These are phyloP conservation scores for Zaprionus bogoriensis DNA, from an alignment of 2,888 invertebrate genomes.

Conservation along the genomic window DNA sequence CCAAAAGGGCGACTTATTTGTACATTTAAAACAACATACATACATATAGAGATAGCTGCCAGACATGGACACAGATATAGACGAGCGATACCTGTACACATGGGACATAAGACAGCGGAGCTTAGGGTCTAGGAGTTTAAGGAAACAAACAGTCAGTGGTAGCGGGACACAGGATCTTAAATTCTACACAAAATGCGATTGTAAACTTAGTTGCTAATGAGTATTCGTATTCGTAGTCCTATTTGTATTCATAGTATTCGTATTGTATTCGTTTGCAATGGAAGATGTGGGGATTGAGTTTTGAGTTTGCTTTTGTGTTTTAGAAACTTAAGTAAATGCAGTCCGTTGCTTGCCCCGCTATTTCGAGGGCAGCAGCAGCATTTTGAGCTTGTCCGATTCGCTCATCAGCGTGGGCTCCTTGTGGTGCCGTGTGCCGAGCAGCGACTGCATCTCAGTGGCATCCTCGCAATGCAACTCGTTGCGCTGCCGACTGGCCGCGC, in stretches of 20 bases:
- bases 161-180: constrained; percentile 7
- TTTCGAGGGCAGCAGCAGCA: constrained; percentile 83
- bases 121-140: constrained; percentile 15
- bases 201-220: constrained; percentile 60
- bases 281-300: constrained; percentile 2
- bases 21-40: constrained; percentile 61
- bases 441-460: constrained; percentile 79
- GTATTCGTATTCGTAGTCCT: constrained; percentile 50
- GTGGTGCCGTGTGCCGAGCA: constrained; percentile 66
- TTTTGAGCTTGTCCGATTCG: constrained; percentile 83
- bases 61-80: background rate
- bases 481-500: constrained; percentile 74
- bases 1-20: constrained; percentile 41
- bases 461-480: constrained; percentile 56
- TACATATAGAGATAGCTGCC: background rate
- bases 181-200: constrained; percentile 16
- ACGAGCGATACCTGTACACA: constrained; percentile 10
- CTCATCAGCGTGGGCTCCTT: constrained; percentile 79
- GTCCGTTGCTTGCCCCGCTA: constrained; percentile 37
- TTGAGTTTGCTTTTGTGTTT: constrained; percentile 20
- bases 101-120: constrained; percentile 11
- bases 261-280: constrained; percentile 3
- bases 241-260: constrained; percentile 12
- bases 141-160: constrained; percentile 44
- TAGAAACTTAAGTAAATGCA: constrained; percentile 70